Evolutionary conservation across 2,113 vertebrate genomes (phyloP), one percentile per base, ranked within the genome.

Genomic region (Onychostruthus taczanowskii): DNA sequence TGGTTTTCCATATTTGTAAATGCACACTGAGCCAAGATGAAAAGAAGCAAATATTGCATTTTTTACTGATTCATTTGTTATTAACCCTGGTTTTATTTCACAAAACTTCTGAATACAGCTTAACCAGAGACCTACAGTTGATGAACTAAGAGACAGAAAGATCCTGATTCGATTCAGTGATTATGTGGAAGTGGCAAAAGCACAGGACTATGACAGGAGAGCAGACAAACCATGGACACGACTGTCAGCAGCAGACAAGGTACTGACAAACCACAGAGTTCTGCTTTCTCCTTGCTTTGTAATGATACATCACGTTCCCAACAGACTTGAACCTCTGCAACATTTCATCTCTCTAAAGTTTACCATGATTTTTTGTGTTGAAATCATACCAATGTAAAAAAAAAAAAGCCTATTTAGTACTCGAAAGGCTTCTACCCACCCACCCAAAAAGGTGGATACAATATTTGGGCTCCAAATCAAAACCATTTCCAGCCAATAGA

Each of bases 81-180:
- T 12, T 88, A 86, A 94, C 44, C 27, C 22, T 56, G 12, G 3
- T 8, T 93, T 92, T 66, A 24, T 70, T 80, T 93, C 74, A 15
- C 44, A 55, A 58, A 66, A 66, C 46, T 92, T 33, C 76, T 90
- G 62, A 66, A 73, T 94, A 20, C 94, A 99, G 99, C 98, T 99
- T 59, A 99, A 99, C 96, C 99, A 99, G 98, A 98, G 99, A 86
- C 99, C 99, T 21, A 99, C 99, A 1, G 99, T 99, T 41, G 99
- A 99, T 55, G 99, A 99, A 96, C 97, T 99, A 88, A 98, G 99
- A 85, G 99, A 99, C 97, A 98, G 99, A 86, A 99, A 99, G 97
- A 99, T 99, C 92, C 98, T 99, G 94, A 99, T 99, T 80, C 98
- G 99, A 74, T 99, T 99, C 97, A 99, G 99, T 21, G 99, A 99